These are phyloP conservation scores for Carcharodon carcharias DNA, from an alignment of 2,797 vertebrate species.

Conservation along the genomic window DNA sequence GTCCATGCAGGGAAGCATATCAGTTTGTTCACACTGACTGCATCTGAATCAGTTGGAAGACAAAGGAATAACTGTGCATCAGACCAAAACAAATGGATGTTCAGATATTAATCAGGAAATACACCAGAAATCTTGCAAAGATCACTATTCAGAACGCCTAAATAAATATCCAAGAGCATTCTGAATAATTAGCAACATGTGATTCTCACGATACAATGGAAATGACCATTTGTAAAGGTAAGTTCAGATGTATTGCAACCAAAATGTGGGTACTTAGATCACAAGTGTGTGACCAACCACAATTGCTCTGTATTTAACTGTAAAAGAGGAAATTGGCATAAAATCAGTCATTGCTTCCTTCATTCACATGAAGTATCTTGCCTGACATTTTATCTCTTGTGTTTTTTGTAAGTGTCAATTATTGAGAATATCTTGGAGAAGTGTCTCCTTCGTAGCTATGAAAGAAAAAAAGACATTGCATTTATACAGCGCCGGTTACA, in stretches of 20 bases:
- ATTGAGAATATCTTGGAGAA: neutral
- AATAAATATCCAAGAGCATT: neutral
- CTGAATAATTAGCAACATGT: neutral
- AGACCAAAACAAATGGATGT: neutral
- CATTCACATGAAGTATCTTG: neutral
- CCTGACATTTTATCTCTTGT: neutral
- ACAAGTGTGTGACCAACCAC: neutral
- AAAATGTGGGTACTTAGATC: neutral
- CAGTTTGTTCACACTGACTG: neutral
- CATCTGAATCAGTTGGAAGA: neutral
- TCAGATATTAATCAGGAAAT: slow-evolving; percentile 3
- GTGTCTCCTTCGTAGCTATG: neutral
- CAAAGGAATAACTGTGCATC: neutral
- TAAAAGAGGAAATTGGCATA: neutral
- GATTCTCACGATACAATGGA: neutral
- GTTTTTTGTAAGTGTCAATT: neutral
- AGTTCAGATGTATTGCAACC: neutral
- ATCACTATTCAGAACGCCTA: too few relatives aligned
- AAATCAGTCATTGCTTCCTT: neutral
- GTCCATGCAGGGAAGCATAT: neutral
- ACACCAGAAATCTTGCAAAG: neutral
- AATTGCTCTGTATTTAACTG: neutral
- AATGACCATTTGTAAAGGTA: neutral
- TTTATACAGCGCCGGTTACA: neutral
- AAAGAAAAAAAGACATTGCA: neutral